Percentiles rank a stretch among this genome's conserved stretches.
These are phyloP conservation scores for Xiphias gladius DNA, from an alignment of 2,113 vertebrate species.

Conservation along the genomic window DNA sequence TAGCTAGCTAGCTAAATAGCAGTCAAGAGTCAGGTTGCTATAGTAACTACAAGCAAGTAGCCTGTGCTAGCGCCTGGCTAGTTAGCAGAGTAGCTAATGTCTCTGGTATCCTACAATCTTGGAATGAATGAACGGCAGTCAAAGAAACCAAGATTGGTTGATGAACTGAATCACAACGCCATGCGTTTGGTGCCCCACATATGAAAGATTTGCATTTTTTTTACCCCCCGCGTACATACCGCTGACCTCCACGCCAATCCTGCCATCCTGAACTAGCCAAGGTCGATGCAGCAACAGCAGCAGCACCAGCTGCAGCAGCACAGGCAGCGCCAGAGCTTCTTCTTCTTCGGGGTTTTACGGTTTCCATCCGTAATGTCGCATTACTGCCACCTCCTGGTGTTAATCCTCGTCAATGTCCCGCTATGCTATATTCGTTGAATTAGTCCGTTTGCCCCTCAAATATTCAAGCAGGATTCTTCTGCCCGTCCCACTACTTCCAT, in stretches of 20 bases:
- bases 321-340: not conserved
- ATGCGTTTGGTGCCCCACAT: not conserved
- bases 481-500: no score
- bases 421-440: not conserved
- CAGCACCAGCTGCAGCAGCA: not conserved
- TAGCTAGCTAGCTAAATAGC: not conserved
- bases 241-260: slow-evolving; percentile 84
- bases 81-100: slow-evolving; percentile 1
- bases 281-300: slow-evolving; percentile 45
- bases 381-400: not conserved
- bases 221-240: slow-evolving; percentile 73
- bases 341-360: not conserved
- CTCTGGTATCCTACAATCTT: not conserved
- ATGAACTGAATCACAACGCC: not conserved
- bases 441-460: no score
- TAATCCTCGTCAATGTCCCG: not conserved
- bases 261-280: slow-evolving; percentile 78
- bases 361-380: no score
- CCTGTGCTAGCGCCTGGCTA: slow-evolving; percentile 10
- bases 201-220: not conserved
- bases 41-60: slow-evolving; percentile 63
- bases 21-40: slow-evolving; percentile 58
- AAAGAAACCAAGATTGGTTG: rapidly evolving
- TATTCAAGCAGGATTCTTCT: no score
- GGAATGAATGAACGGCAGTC: not conserved